Percentiles rank a stretch among this genome's conserved stretches.
Evolutionary conservation across 2,888 invertebrate genomes (phyloP).

Genomic region (Hypselothyrea guttata): DNA sequence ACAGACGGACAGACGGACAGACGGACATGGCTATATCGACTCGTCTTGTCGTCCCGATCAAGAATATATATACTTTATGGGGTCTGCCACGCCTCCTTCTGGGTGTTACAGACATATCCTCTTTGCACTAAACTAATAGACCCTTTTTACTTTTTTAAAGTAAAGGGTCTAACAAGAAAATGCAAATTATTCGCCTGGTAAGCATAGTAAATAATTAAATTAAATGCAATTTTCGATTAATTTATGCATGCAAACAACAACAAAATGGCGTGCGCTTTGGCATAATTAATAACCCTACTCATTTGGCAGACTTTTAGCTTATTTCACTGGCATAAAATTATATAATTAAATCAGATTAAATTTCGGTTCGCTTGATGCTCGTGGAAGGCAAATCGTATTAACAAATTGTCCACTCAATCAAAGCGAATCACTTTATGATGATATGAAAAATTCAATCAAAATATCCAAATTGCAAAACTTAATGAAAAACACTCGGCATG

Average conservation of each 20-base stretch:
- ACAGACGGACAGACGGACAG: no score
- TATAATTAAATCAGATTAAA: conserved; percentile 71
- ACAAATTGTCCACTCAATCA: conserved; percentile 73
- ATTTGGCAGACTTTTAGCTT: conserved; percentile 24
- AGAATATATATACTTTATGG: no score
- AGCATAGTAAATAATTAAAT: conserved; percentile 49
- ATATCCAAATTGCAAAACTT: conserved; percentile 45
- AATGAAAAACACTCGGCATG: conserved; percentile 34
- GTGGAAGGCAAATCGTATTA: conserved; percentile 57
- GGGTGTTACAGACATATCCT: no score
- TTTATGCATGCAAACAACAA: conserved; percentile 38
- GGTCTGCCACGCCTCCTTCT: no score
- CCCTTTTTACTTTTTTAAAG: neutral
- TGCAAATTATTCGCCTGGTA: conserved; percentile 17
- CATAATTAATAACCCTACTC: conserved; percentile 50
- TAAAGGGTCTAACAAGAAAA: neutral
- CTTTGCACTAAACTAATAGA: neutral
- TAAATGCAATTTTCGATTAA: conserved; percentile 50
- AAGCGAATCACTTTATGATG: conserved; percentile 33
- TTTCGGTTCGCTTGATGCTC: conserved; percentile 3
- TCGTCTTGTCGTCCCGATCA: no score
- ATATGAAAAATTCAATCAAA: conserved; percentile 57
- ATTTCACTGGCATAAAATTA: conserved; percentile 56
- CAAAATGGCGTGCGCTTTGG: conserved; percentile 3
- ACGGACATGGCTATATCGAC: no score